Conservation (phyloP, 2,113 vertebrate genomes). For the Sander lucioperca region DNA sequence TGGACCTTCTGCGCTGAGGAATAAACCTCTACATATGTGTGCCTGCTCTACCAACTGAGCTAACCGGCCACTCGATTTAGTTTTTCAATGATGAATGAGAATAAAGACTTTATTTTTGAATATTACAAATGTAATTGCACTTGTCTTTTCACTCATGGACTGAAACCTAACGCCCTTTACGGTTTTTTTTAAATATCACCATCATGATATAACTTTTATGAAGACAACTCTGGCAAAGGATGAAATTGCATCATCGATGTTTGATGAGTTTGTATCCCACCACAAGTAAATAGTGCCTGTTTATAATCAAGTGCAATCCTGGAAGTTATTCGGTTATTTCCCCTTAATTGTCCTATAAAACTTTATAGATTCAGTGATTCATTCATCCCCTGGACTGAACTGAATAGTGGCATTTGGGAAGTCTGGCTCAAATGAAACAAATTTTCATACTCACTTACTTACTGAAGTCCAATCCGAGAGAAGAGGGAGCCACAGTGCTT, state of each 20-base stretch:
- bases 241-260: neutral
- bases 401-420: conserved; percentile 7
- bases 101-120: neutral
- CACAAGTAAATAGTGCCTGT: neutral
- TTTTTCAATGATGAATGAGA: neutral
- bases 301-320: neutral
- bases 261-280: neutral
- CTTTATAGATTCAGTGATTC: conserved; percentile 15
- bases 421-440: conserved; percentile 2
- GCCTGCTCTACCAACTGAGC: too few species aligned
- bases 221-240: neutral
- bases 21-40: too few species aligned
- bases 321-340: neutral
- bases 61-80: too few species aligned
- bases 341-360: neutral
- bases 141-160: neutral
- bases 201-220: neutral
- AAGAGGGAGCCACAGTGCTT: neutral
- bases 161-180: neutral
- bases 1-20: too few species aligned
- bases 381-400: conserved; percentile 4
- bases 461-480: conserved; percentile 17
- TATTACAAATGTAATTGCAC: neutral
- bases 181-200: neutral
- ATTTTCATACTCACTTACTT: conserved; percentile 15